Evolutionary conservation across 2,888 invertebrate species (phyloP), one percentile per base, ranked within the genome.

Genomic region (Cephus spinipes): DNA sequence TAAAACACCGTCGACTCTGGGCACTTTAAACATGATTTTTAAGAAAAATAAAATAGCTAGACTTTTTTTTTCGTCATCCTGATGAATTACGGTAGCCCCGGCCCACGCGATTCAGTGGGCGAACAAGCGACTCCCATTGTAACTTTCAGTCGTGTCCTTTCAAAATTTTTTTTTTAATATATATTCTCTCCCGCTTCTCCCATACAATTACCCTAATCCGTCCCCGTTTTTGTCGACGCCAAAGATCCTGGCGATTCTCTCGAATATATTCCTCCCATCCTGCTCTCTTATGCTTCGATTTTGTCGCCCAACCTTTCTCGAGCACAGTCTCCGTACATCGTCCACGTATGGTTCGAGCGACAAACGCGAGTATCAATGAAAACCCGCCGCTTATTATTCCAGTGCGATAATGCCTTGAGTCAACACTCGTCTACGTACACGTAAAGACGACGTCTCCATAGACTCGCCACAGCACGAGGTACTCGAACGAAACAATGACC

Each of bases 341-440:
- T 55, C 9, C 55, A 23, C 23, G 23, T 23, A 23, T 23, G 15
- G 55, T 23, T 9, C 23, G 23, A 23, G 55, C 23, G 23, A 55
- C 23, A 9, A 55, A 23, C 55, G 9, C 55, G 55, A 23, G 55
- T 55, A 55, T 55, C 55, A 55, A 55, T 55, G 55, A 55, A 55
- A 55, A 55, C 55, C 55, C 55, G 71, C 71, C 30, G 71, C 30
- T 71, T 71, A 35, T 74, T 74, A 78, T 78, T 79, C 80, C 81
- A 68, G 73, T 75, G 75, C 83, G 89, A 89, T 89, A 89, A 89
- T 88, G 85, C 80, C 85, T 87, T 89, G 76, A 83, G 88, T 88
- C 89, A 89, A 89, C 84, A 89, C 83, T 85, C 85, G 84, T 82
- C 79, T 80, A 77, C 81, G 79, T 77, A 77, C 75, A 76, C 76